Conservation (phyloP, 2,113 vertebrate species). For the Anolis sagrei region DNA sequence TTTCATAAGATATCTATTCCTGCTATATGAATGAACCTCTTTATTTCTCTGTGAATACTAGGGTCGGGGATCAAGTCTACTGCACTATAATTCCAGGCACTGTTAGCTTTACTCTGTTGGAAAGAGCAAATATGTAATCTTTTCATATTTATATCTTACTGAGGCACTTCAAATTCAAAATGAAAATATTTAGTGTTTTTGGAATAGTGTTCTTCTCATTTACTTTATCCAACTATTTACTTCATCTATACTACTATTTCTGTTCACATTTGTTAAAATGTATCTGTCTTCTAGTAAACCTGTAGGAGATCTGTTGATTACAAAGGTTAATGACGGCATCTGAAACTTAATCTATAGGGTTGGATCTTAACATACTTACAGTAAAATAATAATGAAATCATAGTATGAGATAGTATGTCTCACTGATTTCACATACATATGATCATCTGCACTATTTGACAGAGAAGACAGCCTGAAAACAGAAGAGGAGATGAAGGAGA, state of each 20-base stretch:
- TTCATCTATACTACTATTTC: background rate
- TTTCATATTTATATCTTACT: background rate
- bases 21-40: conserved; percentile 15
- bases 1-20: conserved; percentile 21
- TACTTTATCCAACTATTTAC: background rate
- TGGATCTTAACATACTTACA: no score
- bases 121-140: background rate
- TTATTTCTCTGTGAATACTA: background rate
- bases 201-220: background rate
- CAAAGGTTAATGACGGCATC: no score
- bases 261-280: background rate
- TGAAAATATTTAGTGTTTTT: background rate
- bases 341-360: no score
- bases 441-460: no score
- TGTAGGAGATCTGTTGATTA: background rate
- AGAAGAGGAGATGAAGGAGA: no score
- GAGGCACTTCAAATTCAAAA: background rate
- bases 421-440: no score
- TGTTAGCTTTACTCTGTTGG: background rate
- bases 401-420: no score
- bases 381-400: no score
- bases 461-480: no score
- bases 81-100: background rate
- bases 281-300: background rate
- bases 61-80: background rate